A percentile compares a stretch with the other conserved stretches of the same genome.
These are phyloP conservation scores for Nomada lathburiana DNA, from an alignment of 2,888 invertebrate species.

Conservation along the genomic window DNA sequence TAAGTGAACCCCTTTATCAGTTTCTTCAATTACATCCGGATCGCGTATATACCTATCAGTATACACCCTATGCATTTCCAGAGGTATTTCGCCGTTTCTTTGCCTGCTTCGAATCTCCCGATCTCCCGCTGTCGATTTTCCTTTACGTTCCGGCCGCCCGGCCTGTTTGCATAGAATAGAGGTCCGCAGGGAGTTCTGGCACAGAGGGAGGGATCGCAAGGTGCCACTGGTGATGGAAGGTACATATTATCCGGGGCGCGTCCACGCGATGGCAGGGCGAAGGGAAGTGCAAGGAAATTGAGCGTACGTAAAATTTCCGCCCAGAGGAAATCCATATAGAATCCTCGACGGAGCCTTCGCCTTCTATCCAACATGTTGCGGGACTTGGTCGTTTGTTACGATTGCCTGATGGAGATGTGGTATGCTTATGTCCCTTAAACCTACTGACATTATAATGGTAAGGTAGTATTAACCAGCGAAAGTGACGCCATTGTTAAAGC, in stretches of 20 bases:
- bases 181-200: constrained; percentile 70
- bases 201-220: constrained; percentile 67
- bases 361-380: neutral
- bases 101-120: constrained; percentile 27
- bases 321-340: constrained; percentile 46
- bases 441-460: neutral
- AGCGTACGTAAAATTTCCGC: constrained; percentile 63
- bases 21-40: neutral
- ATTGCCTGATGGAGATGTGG: neutral
- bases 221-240: constrained; percentile 68
- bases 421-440: neutral
- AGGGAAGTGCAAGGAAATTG: constrained; percentile 54
- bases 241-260: constrained; percentile 61
- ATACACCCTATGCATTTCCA: neutral
- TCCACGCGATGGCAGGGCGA: constrained; percentile 19
- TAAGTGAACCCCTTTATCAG: neutral
- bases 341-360: constrained; percentile 21
- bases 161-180: constrained; percentile 76
- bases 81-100: neutral
- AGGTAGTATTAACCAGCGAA: no score
- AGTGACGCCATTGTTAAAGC: no score
- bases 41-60: neutral
- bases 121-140: constrained; percentile 55
- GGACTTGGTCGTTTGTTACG: constrained; percentile 9
- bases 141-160: constrained; percentile 35